Conservation (phyloP, 2,888 invertebrate species). For the Argynnis bischoffii region DNA sequence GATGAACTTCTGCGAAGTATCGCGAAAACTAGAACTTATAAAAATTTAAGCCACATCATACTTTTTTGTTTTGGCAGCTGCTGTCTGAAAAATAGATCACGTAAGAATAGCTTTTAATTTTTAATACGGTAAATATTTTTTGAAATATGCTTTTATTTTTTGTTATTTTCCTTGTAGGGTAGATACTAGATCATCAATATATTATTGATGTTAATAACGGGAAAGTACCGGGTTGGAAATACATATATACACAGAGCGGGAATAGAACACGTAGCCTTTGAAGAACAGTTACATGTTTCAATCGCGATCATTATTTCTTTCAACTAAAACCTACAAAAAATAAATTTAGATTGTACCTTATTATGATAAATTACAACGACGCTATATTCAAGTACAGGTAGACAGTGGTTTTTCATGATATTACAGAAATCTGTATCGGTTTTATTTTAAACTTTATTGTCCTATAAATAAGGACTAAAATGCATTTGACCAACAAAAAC, state of each 20-base stretch:
- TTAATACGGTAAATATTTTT: background rate
- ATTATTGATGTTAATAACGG: no score
- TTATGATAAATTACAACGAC: slow-evolving; percentile 36
- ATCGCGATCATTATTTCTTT: no score
- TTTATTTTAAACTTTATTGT: slow-evolving; percentile 7
- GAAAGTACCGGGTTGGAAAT: no score
- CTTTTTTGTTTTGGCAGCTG: slow-evolving; percentile 12
- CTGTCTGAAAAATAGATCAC: background rate
- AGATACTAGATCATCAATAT: no score
- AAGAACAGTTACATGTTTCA: no score
- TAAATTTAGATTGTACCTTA: slow-evolving; percentile 17
- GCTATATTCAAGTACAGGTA: slow-evolving; percentile 36
- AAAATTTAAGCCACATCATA: slow-evolving; percentile 15
- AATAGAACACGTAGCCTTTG: no score
- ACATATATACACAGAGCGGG: no score
- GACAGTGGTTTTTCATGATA: slow-evolving; percentile 36
- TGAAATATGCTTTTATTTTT: no score
- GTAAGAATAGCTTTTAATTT: background rate
- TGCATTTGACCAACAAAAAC: no score
- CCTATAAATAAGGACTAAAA: background rate
- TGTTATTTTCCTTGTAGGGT: no score
- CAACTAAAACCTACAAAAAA: background rate
- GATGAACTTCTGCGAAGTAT: slow-evolving; percentile 24
- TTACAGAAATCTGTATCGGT: background rate
- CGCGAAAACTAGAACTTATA: slow-evolving; percentile 16